Percentiles rank a stretch among this genome's conserved stretches.
These are phyloP conservation scores for Phenganax stokvisi DNA, from an alignment of 92 coral and sea anemone species.

Conservation along the genomic window DNA sequence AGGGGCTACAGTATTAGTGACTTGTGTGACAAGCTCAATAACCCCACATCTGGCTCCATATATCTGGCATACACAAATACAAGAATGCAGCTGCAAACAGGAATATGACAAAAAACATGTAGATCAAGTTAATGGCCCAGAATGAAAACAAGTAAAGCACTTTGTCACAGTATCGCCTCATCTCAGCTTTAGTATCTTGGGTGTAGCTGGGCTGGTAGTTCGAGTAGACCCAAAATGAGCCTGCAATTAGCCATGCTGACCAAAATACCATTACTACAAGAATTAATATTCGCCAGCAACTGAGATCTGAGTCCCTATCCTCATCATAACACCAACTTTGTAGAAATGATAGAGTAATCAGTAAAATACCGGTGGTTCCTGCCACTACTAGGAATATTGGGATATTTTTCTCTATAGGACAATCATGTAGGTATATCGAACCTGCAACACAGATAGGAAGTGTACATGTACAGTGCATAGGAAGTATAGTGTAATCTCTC, in stretches of 20 bases:
- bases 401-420: slow-evolving; percentile 34
- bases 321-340: slow-evolving; percentile 33
- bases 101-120: slow-evolving; percentile 27
- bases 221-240: slow-evolving; percentile 34
- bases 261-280: slow-evolving; percentile 28
- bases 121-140: slow-evolving; percentile 33
- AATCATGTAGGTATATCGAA: slow-evolving; percentile 9
- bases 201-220: slow-evolving; percentile 37
- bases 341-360: slow-evolving; percentile 17
- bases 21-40: slow-evolving; percentile 3
- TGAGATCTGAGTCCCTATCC: slow-evolving; percentile 26
- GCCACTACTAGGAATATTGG: slow-evolving; percentile 34
- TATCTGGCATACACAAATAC: slow-evolving; percentile 30
- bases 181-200: not conserved
- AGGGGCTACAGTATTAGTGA: not conserved
- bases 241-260: slow-evolving; percentile 37
- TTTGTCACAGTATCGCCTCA: slow-evolving; percentile 19
- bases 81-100: slow-evolving; percentile 22
- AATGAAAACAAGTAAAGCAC: slow-evolving; percentile 30
- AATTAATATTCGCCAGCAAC: slow-evolving; percentile 20
- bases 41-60: slow-evolving; percentile 40
- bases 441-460: not conserved
- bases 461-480: too few relatives aligned
- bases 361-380: slow-evolving; percentile 16
- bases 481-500: too few relatives aligned